Evolutionary conservation across 2,888 invertebrate genomes (phyloP), one percentile per base, ranked within the genome.

Genomic region (Apotomis capreana): DNA sequence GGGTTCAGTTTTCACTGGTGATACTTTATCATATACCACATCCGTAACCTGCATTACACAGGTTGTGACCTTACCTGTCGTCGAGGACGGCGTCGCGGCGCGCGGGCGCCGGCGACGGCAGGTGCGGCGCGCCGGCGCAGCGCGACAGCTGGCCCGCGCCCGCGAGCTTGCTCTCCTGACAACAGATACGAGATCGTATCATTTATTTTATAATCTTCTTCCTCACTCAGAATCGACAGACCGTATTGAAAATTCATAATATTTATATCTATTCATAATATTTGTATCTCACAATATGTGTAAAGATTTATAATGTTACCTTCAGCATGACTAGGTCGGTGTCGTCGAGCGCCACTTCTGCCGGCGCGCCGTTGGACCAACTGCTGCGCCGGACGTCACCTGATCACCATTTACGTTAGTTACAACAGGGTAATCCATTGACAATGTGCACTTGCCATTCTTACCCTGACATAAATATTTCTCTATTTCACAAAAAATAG

Each of bases 281-380:
- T 40, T 6, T 40, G 40, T 40, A 40, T 40, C 15, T 1, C 26
- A 26, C 26, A 2, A 26, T 26, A 26, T 26, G 26, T 26, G 26
- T 26, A 26, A 26, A 26, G 26, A 26, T 26, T 37, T 15, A 37
- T 8, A 58, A 36, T 54, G 12, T 70, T 78, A 91, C 92, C 89
- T 92, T 92, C 9, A 87, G 85, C 86, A 92, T 89, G 74, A 89
- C 81, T 61, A 92, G 85, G 70, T 91, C 92, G 2, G 91, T 89
- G 75, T 92, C 92, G 74, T 92, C 92, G 4, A 91, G 76, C 0
- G 92, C 90, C 10, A 91, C 86, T 52, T 92, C 91, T 0, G 92
- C 89, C 0, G 92, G 92, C 0, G 89, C 92, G 74, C 91, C 89
- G 83, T 90, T 70, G 40, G 73, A 91, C 89, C 92, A 92, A 63